Evolutionary conservation across 2,888 invertebrate genomes (phyloP).

Genomic region (Anarsia innoxiella): DNA sequence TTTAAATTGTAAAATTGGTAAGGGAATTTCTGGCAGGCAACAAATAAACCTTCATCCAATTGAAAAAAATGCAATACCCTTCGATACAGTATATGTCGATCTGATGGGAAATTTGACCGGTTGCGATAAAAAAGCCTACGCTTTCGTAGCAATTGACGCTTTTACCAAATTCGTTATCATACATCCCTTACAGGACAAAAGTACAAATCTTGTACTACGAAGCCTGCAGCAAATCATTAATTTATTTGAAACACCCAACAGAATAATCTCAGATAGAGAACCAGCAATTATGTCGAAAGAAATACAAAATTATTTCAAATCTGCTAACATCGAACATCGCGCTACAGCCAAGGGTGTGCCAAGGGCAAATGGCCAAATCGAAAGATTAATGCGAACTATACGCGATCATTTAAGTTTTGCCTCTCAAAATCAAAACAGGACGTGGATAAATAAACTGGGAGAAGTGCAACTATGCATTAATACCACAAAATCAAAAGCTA

Average conservation of each 20-base stretch:
- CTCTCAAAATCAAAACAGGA: constrained; percentile 1
- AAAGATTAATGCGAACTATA: constrained; percentile 1
- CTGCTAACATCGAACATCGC: background rate
- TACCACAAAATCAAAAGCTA: constrained; percentile 3
- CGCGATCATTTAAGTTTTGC: background rate
- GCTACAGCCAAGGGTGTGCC: background rate
- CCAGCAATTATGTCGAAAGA: constrained; percentile 1
- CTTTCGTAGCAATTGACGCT: background rate
- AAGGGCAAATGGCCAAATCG: background rate
- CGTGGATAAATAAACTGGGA: constrained; percentile 1
- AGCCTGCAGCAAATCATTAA: constrained; percentile 1
- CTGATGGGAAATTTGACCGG: background rate
- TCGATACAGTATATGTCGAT: background rate
- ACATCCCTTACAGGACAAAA: background rate
- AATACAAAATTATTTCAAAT: background rate
- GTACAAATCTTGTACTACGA: background rate
- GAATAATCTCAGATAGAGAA: constrained; percentile 1
- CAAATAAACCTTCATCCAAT: background rate
- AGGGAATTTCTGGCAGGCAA: background rate
- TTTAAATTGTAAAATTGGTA: background rate
- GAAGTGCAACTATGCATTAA: constrained; percentile 3
- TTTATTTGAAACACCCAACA: constrained; percentile 1
- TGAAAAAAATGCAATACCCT: background rate
- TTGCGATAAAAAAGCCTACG: background rate
- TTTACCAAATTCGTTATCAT: background rate